Conservation (phyloP, 2,113 vertebrate genomes). For the Atherinomorus stipes region DNA sequence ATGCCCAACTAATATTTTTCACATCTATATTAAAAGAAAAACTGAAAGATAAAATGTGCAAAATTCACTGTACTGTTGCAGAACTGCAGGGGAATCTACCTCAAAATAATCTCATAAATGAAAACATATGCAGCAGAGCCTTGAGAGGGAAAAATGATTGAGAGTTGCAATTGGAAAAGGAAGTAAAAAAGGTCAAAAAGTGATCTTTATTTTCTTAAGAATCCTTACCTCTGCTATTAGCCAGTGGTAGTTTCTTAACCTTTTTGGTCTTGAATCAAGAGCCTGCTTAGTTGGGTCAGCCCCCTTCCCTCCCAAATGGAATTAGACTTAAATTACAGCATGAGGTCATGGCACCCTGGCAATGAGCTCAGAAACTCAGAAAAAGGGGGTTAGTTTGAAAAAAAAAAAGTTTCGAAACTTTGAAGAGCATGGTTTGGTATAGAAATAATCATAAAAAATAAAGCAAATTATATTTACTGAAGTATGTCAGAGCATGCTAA, state of each 20-base stretch:
- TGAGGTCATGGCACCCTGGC: slow-evolving; percentile 77
- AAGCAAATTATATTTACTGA: slow-evolving; percentile 73
- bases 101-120: slow-evolving; percentile 64
- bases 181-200: slow-evolving; percentile 75
- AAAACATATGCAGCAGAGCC: slow-evolving; percentile 65
- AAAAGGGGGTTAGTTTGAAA: slow-evolving; percentile 48
- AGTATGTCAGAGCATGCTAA: slow-evolving; percentile 61
- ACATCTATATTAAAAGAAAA: not conserved
- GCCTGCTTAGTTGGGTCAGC: slow-evolving; percentile 43
- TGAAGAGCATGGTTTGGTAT: slow-evolving; percentile 67
- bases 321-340: slow-evolving; percentile 77
- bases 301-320: slow-evolving; percentile 61
- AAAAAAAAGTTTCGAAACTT: slow-evolving; percentile 53
- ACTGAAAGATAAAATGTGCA: not conserved
- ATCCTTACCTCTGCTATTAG: slow-evolving; percentile 74
- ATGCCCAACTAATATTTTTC: not conserved
- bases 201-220: slow-evolving; percentile 73
- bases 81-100: slow-evolving; percentile 30
- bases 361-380: slow-evolving; percentile 61
- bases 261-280: slow-evolving; percentile 69
- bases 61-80: slow-evolving; percentile 4
- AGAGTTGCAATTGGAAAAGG: slow-evolving; percentile 72
- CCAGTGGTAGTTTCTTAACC: slow-evolving; percentile 72
- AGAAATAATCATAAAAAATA: slow-evolving; percentile 77
- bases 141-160: slow-evolving; percentile 66